Evolutionary conservation across 2,797 vertebrate genomes (phyloP).

Genomic region (Aulostomus chinensis): DNA sequence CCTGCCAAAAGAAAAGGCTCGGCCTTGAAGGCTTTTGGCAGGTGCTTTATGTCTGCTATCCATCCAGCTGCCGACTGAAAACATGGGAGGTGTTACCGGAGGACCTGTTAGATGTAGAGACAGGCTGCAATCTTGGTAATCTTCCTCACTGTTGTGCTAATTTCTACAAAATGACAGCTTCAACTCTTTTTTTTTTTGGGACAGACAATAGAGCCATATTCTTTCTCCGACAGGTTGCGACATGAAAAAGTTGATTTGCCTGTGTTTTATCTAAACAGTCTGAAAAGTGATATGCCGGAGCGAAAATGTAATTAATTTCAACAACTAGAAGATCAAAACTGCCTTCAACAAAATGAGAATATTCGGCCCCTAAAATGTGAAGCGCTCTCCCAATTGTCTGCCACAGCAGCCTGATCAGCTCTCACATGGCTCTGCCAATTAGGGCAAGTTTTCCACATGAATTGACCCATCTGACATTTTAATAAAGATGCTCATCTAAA

Average conservation of each 20-base stretch:
- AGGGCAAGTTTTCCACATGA: conserved; percentile 56
- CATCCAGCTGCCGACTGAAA: conserved; percentile 67
- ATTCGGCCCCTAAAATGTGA: conserved; percentile 32
- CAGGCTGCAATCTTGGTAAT: conserved; percentile 38
- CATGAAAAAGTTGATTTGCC: too few relatives aligned
- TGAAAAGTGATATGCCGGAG: too few relatives aligned
- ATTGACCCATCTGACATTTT: conserved; percentile 44
- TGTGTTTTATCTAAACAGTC: too few relatives aligned
- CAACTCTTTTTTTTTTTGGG: neutral
- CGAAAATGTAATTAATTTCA: too few relatives aligned
- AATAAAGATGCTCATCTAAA: conserved; percentile 32
- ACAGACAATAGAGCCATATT: too few relatives aligned
- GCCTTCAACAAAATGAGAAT: neutral
- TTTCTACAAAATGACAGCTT: conserved; percentile 14
- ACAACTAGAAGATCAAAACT: too few relatives aligned
- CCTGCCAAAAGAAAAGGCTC: conserved; percentile 66
- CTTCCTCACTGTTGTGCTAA: conserved; percentile 24
- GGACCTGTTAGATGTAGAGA: conserved; percentile 52
- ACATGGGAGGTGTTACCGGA: conserved; percentile 57
- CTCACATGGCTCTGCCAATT: conserved; percentile 37
- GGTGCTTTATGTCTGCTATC: conserved; percentile 71
- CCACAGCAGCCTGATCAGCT: conserved; percentile 22
- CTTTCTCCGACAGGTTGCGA: too few relatives aligned
- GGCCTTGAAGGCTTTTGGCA: conserved; percentile 68
- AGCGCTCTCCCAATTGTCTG: conserved; percentile 19